Evolutionary conservation across 2,888 invertebrate genomes (phyloP), one percentile per base, ranked within the genome.

Genomic region (Pedicia rivosa): DNA sequence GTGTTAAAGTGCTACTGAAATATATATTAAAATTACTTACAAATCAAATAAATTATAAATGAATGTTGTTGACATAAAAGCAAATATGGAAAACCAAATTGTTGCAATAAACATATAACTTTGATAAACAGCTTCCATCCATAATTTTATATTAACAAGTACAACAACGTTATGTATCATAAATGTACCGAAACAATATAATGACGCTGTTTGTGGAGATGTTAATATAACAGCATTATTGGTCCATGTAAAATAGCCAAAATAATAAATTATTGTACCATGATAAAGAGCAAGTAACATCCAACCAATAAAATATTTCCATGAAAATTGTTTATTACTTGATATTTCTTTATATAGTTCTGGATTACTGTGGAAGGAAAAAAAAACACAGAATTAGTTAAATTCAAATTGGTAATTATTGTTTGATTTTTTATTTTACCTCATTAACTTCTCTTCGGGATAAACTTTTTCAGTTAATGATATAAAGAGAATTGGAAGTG

Each of bases 401-500:
- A 15, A 36, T 4, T 14, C 9, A 15, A 14, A 15, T 12, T 13
- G n/a, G 16, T 10, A 17, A 16, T 5, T 5, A n/a, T n/a, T n/a
- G n/a, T n/a, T n/a, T n/a, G n/a, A n/a, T 17, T 20, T 20, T 26
- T 6, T 27, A 24, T 57, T 62, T 52, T 40, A 72, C 72, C 55
- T 59, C 44, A 68, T 54, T 7, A 72, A 62, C 2, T 60, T 54
- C 1, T 63, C 53, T 3, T 73, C 66, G 0, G 68, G 57, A 53
- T 74, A 70, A 41, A 76, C 66, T 50, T 84, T 81, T 50, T 87
- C 87, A 12, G 79, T 73, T 35, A 86, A 61, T 1, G 82, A 77
- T 43, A 77, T 77, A 7, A 77, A 49, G 10, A 84, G 58, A 38
- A 84, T 74, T 1, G 86, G 87, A 35, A 77, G 52, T 1, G 82